A percentile compares a stretch with the other conserved stretches of the same genome.
Evolutionary conservation across 2,113 vertebrate genomes (phyloP).

Genomic region (Panthera leo): DNA sequence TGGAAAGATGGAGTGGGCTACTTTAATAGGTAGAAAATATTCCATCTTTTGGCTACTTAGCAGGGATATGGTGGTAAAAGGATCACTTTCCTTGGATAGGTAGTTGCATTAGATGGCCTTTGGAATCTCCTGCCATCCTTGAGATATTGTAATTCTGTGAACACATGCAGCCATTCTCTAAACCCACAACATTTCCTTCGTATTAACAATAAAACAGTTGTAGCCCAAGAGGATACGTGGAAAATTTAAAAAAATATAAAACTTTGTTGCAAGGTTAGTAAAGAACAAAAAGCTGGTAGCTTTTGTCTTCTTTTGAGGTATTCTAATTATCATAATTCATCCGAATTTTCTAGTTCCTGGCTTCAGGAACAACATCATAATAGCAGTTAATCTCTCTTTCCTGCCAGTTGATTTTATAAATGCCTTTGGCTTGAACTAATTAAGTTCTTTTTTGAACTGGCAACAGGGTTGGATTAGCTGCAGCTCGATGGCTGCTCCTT

Average conservation of each 20-base stretch:
- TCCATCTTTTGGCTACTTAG: neutral
- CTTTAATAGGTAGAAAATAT: neutral
- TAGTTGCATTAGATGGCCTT: neutral
- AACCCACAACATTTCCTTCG: neutral
- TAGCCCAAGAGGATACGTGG: neutral
- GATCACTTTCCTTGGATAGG: neutral
- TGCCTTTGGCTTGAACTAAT: conserved; percentile 19
- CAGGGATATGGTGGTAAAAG: neutral
- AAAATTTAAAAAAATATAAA: neutral
- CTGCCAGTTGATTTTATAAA: neutral
- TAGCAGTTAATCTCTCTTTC: conserved; percentile 22
- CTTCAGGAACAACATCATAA: neutral
- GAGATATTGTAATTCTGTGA: neutral
- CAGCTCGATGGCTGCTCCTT: neutral
- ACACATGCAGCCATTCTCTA: neutral
- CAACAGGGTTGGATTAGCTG: neutral
- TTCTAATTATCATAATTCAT: neutral
- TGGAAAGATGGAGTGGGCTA: neutral
- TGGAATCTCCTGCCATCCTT: neutral
- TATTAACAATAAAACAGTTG: neutral
- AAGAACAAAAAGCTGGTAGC: neutral
- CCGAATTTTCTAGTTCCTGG: neutral
- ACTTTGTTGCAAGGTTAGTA: neutral
- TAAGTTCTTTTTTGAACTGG: conserved; percentile 16
- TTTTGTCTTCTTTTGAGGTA: neutral